Base-by-base conservation (phyloP, 30 jellyfish, hydroid and myxozoan genomes). In the Cassiopea andromeda region DNA sequence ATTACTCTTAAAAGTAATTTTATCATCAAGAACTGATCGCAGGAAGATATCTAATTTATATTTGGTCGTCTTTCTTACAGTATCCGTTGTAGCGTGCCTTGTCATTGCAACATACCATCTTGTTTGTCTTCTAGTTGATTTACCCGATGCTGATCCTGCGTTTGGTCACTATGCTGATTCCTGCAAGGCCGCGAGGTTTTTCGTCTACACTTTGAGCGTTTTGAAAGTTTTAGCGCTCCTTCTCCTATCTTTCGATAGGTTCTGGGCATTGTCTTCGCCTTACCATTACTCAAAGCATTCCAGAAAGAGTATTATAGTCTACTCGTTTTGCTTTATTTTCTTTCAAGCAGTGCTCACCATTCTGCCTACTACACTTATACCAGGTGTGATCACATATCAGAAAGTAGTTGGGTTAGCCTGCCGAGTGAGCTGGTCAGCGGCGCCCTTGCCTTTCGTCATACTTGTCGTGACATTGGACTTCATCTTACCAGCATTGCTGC, bases 351-450 rank as follows among this genome's bases (percentile, higher is more conserved):
- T 15, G 1, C 10, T 10, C 2, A 77, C 86, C 3, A 27, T 77
- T 14, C 15, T 77, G 10, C 86, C 86, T 1, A 46, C 86, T 1
- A 18, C 74, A 8, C 50, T 77, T 8, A 49, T 19, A 60, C 86
- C 86, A 14, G 86, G 86, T 48, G 48, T 69, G 86, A 38, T 77
- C 14, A 60, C 57, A 14, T 77, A 77, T 44, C 43, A 48, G n/a
- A 69, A 69, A 38, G 74, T 18, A 44, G 86, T 77, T 12, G 86
- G 86, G 49, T 50, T 17, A 1, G 86, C 86, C 3, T 77, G 86
- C 48, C 38, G 27, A 48, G 10, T 77, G 2, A 19, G 27, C 49
- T 77, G 86, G 86, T 54, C 75, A n/a, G 75, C 18, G 16, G 70
- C 74, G 7, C 38, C 70, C 46, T 10, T 27, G 2, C 50, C 48